These are phyloP conservation scores for Diglossa cyanea DNA, from an alignment of 2,797 vertebrate species.

Conservation along the genomic window DNA sequence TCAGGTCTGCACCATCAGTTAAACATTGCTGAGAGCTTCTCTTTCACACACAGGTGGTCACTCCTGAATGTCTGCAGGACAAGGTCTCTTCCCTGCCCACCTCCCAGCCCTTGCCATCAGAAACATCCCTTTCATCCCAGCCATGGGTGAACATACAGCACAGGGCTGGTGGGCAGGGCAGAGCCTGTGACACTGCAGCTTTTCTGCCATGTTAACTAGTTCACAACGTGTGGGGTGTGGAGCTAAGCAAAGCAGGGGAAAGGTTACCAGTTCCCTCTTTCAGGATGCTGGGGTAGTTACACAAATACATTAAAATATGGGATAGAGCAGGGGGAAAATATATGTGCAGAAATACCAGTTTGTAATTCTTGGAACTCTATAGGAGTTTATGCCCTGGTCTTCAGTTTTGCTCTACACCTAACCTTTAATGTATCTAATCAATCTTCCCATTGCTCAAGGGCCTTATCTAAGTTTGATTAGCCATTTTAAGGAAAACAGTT, in stretches of 20 bases:
- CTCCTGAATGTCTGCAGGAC: not conserved
- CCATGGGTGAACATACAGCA: fast-evolving
- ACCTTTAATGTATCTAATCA: not conserved
- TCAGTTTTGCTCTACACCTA: not conserved
- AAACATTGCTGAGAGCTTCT: not conserved
- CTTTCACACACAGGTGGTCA: not conserved
- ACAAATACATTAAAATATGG: not conserved
- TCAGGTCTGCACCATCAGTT: not conserved
- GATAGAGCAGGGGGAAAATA: not conserved
- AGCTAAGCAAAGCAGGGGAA: not conserved
- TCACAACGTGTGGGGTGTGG: not conserved
- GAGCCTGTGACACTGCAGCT: not conserved
- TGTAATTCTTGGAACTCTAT: not conserved
- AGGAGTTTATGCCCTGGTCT: not conserved
- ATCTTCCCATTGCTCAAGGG: not conserved
- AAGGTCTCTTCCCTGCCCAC: not conserved
- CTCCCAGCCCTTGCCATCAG: not conserved
- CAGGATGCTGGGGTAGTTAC: not conserved
- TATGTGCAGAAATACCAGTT: not conserved
- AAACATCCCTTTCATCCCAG: not conserved
- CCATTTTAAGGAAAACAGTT: not conserved
- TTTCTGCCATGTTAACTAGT: not conserved
- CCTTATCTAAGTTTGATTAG: not conserved
- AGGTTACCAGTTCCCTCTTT: not conserved
- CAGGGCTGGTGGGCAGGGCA: not conserved